phyloP scores from a whole-genome alignment of 2,113 vertebrate genomes.

The Chiloscyllium plagiosum region DNA sequence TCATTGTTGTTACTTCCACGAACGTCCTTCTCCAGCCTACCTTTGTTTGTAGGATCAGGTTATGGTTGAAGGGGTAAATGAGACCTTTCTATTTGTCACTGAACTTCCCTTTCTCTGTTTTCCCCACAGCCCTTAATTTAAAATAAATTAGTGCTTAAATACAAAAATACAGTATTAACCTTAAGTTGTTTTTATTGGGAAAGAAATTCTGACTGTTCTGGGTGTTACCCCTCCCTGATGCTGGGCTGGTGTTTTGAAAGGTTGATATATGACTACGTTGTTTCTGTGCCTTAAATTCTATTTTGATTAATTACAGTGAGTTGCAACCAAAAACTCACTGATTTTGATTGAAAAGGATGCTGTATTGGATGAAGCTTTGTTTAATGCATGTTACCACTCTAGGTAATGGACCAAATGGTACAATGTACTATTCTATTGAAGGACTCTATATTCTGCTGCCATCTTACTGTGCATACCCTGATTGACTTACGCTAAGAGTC shows the following conservation, averaged over 20 bases:
- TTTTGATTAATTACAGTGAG: slow-evolving; percentile 4
- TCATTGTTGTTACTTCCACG: not conserved
- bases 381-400: not conserved
- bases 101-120: not conserved
- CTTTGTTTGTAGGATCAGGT: not conserved
- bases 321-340: not conserved
- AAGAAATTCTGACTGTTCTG: not conserved
- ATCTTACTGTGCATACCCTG: not conserved
- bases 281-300: slow-evolving; percentile 34
- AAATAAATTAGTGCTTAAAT: not conserved
- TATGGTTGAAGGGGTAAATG: not conserved
- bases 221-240: slow-evolving; percentile 11
- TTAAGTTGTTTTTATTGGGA: not conserved
- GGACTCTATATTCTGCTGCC: not conserved
- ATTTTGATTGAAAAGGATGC: not conserved
- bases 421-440: not conserved
- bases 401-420: slow-evolving; percentile 19
- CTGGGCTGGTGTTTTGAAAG: slow-evolving; percentile 10
- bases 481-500: not conserved
- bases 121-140: not conserved
- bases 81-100: not conserved
- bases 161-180: slow-evolving; percentile 13
- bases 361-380: slow-evolving; percentile 1
- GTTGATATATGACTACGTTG: not conserved
- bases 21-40: not conserved